These are phyloP conservation scores for Xiphias gladius DNA, from an alignment of 2,113 vertebrate genomes.

Conservation along the genomic window DNA sequence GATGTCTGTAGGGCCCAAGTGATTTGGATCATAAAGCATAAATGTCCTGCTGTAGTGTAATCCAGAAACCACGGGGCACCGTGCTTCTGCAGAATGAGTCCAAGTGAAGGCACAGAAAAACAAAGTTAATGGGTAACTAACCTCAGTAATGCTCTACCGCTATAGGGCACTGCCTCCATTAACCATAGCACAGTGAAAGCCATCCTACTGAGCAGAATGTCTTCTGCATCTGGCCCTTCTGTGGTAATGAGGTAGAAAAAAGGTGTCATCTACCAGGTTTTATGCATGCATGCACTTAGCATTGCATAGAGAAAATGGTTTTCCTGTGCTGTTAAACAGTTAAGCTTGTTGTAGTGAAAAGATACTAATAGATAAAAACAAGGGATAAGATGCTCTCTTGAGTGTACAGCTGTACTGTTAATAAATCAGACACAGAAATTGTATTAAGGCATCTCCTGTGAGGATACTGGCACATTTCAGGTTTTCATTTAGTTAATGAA, in stretches of 20 bases:
- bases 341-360: neutral
- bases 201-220: conserved; percentile 26
- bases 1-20: conserved; percentile 28
- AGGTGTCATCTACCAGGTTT: neutral
- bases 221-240: conserved; percentile 30
- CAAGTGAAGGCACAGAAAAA: conserved; percentile 45
- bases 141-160: conserved; percentile 35
- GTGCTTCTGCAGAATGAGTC: conserved; percentile 6
- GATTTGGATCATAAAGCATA: conserved; percentile 56
- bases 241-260: conserved; percentile 37
- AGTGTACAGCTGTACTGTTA: neutral
- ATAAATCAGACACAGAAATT: neutral
- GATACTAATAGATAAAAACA: neutral
- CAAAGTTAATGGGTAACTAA: conserved; percentile 64
- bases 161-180: conserved; percentile 51
- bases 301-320: neutral
- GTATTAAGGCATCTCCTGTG: neutral
- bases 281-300: neutral
- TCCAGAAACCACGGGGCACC: conserved; percentile 21
- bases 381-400: neutral
- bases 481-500: too few species aligned
- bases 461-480: too few species aligned
- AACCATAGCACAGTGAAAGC: conserved; percentile 31
- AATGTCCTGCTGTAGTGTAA: conserved; percentile 48
- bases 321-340: neutral